phyloP scores from a whole-genome alignment of 1,140 invertebrate genomes.

The Solenopsis fugax region DNA sequence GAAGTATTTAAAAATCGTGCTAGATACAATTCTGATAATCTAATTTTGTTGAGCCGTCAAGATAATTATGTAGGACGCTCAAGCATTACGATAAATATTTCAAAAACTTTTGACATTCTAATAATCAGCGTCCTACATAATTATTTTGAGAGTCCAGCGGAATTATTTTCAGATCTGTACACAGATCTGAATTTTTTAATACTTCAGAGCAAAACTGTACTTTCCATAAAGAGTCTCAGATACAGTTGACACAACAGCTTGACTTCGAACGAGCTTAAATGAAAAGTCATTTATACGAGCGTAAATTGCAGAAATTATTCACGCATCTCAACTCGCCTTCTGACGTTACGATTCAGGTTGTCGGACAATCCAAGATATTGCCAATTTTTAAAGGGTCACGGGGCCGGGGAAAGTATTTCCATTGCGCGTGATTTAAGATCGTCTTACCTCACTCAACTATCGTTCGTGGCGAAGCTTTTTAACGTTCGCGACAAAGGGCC shows the following conservation, averaged over 20 bases:
- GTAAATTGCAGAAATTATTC: constrained; percentile 35
- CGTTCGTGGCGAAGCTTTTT: not conserved
- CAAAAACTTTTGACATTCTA: too few relatives aligned
- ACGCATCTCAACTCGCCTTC: not conserved
- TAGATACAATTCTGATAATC: too few relatives aligned
- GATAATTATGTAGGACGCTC: too few relatives aligned
- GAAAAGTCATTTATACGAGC: constrained; percentile 27
- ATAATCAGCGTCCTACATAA: too few relatives aligned
- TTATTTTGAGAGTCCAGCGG: too few relatives aligned
- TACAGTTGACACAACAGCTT: not conserved
- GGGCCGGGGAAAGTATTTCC: not conserved
- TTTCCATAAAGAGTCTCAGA: too few relatives aligned
- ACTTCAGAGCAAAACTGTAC: too few relatives aligned
- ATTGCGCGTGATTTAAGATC: constrained; percentile 38
- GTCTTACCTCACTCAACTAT: constrained; percentile 18
- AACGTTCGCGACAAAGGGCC: constrained; percentile 7
- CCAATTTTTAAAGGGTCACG: not conserved
- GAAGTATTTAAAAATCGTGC: too few relatives aligned
- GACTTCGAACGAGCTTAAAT: not conserved
- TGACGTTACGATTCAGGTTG: not conserved
- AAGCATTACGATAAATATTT: too few relatives aligned
- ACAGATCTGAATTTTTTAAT: too few relatives aligned
- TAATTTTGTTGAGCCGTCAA: too few relatives aligned
- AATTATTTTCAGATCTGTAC: too few relatives aligned
- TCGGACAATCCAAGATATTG: not conserved